Conservation (phyloP, 1,140 invertebrate species). For the Schlechtendalia chinensis region DNA sequence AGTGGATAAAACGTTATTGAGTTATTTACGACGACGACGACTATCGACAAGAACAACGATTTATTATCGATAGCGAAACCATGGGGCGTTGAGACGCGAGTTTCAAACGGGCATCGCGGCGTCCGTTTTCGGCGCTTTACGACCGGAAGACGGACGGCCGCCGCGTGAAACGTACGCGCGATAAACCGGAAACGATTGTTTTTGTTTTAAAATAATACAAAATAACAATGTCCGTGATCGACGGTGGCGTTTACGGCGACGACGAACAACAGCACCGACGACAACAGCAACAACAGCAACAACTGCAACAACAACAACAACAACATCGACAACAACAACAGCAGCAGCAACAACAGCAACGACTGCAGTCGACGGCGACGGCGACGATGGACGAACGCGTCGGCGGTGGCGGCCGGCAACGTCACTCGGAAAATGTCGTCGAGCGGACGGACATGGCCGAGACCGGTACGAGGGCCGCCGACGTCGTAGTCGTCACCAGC, state of each 20-base stretch:
- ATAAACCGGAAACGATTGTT: too few species aligned
- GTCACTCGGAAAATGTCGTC: conserved; percentile 64
- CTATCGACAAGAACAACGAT: too few species aligned
- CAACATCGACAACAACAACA: not conserved
- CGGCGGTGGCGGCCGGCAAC: conserved; percentile 32
- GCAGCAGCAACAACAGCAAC: conserved; percentile 15
- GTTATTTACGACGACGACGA: too few species aligned
- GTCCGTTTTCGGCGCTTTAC: not conserved
- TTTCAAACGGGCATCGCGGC: not conserved
- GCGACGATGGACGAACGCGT: conserved; percentile 27
- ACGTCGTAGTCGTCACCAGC: conserved; percentile 58
- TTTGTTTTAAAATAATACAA: too few species aligned
- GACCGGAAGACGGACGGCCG: not conserved
- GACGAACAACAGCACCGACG: conserved; percentile 5
- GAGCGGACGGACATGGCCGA: conserved; percentile 67
- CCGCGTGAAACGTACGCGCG: too few species aligned
- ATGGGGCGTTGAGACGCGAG: too few species aligned
- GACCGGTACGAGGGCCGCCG: conserved; percentile 63
- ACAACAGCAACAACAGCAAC: not conserved
- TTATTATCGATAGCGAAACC: too few species aligned
- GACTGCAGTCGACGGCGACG: not conserved
- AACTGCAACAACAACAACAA: not conserved
- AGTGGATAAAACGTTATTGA: too few species aligned
- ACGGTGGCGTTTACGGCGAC: not conserved
- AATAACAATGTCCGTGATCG: not conserved